These are phyloP conservation scores for Sebastes hubbsi DNA, from an alignment of 2,797 vertebrate species.

Conservation along the genomic window DNA sequence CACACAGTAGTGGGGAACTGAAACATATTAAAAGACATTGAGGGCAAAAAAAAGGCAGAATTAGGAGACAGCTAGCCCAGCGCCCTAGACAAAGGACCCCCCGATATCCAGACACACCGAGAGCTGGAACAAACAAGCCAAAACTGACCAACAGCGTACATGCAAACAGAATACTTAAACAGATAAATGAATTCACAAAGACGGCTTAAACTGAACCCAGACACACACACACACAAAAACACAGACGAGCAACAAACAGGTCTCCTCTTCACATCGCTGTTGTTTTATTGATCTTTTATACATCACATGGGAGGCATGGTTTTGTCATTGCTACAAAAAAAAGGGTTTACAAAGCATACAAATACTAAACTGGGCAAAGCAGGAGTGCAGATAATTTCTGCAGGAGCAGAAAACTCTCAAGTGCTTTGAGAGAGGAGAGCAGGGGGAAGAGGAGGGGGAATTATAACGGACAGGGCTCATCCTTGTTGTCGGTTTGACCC, in stretches of 20 bases:
- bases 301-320: slow-evolving; percentile 69
- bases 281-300: slow-evolving; percentile 77
- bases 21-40: slow-evolving; percentile 82
- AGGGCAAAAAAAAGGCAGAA: slow-evolving; percentile 70
- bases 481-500: slow-evolving; percentile 24
- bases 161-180: slow-evolving; percentile 67
- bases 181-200: slow-evolving; percentile 53
- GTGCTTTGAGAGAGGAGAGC: slow-evolving; percentile 64
- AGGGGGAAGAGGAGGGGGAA: not conserved
- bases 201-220: slow-evolving; percentile 15
- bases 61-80: slow-evolving; percentile 74
- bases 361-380: slow-evolving; percentile 61
- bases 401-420: slow-evolving; percentile 74
- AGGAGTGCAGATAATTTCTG: slow-evolving; percentile 70
- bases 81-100: slow-evolving; percentile 68
- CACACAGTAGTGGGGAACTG: slow-evolving; percentile 62
- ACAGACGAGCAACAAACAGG: slow-evolving; percentile 47
- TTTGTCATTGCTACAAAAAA: slow-evolving; percentile 65
- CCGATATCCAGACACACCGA: slow-evolving; percentile 58
- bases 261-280: slow-evolving; percentile 51
- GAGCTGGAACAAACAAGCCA: slow-evolving; percentile 63
- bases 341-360: slow-evolving; percentile 60
- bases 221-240: not conserved
- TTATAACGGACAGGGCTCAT: slow-evolving; percentile 44
- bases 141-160: slow-evolving; percentile 61